Conservation (phyloP, 2,797 vertebrate genomes). For the Myotis daubentonii region DNA sequence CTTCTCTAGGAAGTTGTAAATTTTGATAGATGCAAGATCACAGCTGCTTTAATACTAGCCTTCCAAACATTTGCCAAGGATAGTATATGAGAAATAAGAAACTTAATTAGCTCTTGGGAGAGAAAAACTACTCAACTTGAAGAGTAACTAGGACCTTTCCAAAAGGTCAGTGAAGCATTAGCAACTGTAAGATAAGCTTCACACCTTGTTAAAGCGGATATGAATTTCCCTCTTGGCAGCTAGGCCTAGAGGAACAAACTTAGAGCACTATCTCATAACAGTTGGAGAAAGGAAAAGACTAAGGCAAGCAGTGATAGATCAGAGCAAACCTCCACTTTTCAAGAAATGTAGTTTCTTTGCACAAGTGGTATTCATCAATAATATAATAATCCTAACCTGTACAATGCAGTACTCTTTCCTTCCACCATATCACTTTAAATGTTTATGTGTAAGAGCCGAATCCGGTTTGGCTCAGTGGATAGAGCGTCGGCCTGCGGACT, state of each 20-base stretch:
- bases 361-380: neutral
- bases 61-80: slow-evolving; percentile 68
- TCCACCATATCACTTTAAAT: neutral
- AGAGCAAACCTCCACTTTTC: neutral
- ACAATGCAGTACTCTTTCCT: neutral
- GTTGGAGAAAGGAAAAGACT: neutral
- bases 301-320: neutral
- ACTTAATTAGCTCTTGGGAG: slow-evolving; percentile 68
- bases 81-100: slow-evolving; percentile 72
- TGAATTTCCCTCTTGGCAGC: slow-evolving; percentile 77
- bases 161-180: slow-evolving; percentile 80
- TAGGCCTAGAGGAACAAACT: slow-evolving; percentile 40
- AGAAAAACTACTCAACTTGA: slow-evolving; percentile 72
- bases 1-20: slow-evolving; percentile 76
- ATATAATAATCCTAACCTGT: neutral
- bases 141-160: slow-evolving; percentile 59
- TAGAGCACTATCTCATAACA: slow-evolving; percentile 11
- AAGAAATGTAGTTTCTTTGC: neutral
- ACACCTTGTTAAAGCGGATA: slow-evolving; percentile 74
- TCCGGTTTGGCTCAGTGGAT: no score
- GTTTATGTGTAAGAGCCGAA: neutral
- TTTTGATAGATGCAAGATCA: slow-evolving; percentile 68
- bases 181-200: slow-evolving; percentile 77
- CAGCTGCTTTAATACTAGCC: slow-evolving; percentile 67
- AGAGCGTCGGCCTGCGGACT: no score